These are phyloP conservation scores for Lithosia quadra DNA, from an alignment of 2,888 invertebrate genomes.

Conservation along the genomic window DNA sequence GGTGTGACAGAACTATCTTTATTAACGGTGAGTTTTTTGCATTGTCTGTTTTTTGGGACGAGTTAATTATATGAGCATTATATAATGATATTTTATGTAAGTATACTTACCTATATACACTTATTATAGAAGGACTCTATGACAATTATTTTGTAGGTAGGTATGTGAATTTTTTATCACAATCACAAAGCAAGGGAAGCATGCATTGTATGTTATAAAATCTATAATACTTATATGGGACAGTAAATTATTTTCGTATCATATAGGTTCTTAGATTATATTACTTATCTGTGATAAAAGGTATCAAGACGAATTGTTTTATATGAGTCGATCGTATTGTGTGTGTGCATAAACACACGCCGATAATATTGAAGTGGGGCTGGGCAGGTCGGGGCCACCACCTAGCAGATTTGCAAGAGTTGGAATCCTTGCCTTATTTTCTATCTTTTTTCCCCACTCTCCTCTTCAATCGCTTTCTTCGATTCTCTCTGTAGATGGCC, in stretches of 20 bases:
- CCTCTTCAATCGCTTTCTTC: no score
- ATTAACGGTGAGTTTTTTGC: conserved; percentile 6
- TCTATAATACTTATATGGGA: not conserved
- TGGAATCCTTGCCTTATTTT: not conserved
- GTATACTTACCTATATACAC: no score
- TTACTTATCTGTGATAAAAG: not conserved
- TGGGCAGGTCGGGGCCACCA: no score
- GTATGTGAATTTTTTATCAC: no score
- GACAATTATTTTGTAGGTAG: no score
- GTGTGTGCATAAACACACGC: not conserved
- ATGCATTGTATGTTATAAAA: no score
- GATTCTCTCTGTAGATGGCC: no score
- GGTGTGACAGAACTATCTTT: conserved; percentile 4
- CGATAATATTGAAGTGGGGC: not conserved
- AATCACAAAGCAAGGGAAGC: no score
- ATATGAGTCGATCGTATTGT: not conserved
- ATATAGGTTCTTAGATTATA: not conserved
- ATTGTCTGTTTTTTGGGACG: not conserved
- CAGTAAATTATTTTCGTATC: not conserved
- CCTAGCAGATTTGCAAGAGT: not conserved
- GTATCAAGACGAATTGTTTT: not conserved
- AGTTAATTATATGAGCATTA: not conserved
- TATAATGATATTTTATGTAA: not conserved
- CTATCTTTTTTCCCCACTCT: no score
- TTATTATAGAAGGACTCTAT: not conserved